Conservation (phyloP, 2,888 invertebrate genomes). For the Charanyca ferruginea region DNA sequence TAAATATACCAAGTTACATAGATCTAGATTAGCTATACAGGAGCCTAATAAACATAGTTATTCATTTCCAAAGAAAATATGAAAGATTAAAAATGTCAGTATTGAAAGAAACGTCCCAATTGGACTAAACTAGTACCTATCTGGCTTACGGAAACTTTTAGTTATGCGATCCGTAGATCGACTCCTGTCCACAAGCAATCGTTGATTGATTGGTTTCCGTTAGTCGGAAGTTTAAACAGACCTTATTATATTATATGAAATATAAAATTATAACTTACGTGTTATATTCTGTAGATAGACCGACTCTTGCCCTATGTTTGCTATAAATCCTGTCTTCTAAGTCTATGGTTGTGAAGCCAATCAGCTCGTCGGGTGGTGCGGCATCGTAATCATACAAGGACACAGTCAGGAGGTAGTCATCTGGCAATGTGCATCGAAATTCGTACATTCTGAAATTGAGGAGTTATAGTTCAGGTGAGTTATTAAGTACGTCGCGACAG, state of each 20-base stretch:
- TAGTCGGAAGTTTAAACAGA: too few species aligned
- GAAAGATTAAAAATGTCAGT: too few species aligned
- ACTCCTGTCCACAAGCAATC: too few species aligned
- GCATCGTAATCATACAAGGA: conserved; percentile 95
- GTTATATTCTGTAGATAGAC: conserved; percentile 93
- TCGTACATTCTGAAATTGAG: conserved; percentile 92
- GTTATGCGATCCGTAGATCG: too few species aligned
- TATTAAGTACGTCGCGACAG: neutral
- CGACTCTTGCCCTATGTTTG: conserved; percentile 95
- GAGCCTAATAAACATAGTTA: too few species aligned
- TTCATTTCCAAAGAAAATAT: too few species aligned
- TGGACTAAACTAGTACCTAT: too few species aligned
- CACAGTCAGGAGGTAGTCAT: conserved; percentile 94
- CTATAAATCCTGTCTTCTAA: conserved; percentile 96
- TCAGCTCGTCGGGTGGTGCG: conserved; percentile 93
- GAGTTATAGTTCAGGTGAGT: neutral
- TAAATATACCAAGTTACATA: too few species aligned
- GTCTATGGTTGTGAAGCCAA: conserved; percentile 96
- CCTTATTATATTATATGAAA: neutral
- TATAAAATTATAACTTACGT: conserved; percentile 86
- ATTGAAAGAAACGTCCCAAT: too few species aligned
- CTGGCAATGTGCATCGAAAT: conserved; percentile 93
- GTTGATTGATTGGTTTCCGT: too few species aligned
- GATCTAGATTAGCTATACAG: too few species aligned
- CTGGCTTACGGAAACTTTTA: too few species aligned